phyloP scores from a whole-genome alignment of 2,797 vertebrate genomes.

The Notolabrus celidotus region DNA sequence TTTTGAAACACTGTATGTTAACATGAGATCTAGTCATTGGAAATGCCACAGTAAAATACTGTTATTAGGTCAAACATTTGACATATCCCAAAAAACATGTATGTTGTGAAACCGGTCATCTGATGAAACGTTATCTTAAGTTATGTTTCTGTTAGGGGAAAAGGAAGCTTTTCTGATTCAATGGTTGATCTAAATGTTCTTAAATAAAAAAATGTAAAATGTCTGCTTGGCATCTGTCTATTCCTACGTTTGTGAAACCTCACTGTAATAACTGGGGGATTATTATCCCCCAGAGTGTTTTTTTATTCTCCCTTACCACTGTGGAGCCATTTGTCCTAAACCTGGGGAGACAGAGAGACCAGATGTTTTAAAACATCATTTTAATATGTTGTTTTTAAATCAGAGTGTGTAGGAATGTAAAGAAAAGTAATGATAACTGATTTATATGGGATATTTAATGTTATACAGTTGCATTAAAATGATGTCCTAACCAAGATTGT shows the following conservation, averaged over 20 bases:
- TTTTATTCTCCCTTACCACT: too few relatives aligned
- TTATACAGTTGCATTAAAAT: too few relatives aligned
- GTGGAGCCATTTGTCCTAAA: too few relatives aligned
- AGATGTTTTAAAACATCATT: too few relatives aligned
- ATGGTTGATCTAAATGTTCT: constrained; percentile 83
- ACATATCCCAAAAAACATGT: constrained; percentile 72
- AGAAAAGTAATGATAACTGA: too few relatives aligned
- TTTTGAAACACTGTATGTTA: constrained; percentile 78
- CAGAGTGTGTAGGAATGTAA: too few relatives aligned
- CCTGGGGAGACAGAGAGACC: too few relatives aligned
- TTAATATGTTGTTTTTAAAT: too few relatives aligned
- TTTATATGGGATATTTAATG: too few relatives aligned
- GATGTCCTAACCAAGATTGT: too few relatives aligned
- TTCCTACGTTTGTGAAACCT: background rate
- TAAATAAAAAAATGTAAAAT: constrained; percentile 84
- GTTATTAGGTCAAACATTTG: constrained; percentile 71
- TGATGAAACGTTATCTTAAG: constrained; percentile 78
- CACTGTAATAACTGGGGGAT: background rate
- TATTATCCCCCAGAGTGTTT: too few relatives aligned
- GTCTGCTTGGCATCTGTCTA: constrained; percentile 24
- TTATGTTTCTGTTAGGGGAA: constrained; percentile 79
- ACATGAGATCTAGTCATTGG: constrained; percentile 68
- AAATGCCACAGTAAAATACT: constrained; percentile 66
- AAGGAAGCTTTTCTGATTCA: constrained; percentile 81
- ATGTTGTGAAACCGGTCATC: constrained; percentile 74